phyloP scores from a whole-genome alignment of 2,113 vertebrate species.

The Danionella cerebrum region DNA sequence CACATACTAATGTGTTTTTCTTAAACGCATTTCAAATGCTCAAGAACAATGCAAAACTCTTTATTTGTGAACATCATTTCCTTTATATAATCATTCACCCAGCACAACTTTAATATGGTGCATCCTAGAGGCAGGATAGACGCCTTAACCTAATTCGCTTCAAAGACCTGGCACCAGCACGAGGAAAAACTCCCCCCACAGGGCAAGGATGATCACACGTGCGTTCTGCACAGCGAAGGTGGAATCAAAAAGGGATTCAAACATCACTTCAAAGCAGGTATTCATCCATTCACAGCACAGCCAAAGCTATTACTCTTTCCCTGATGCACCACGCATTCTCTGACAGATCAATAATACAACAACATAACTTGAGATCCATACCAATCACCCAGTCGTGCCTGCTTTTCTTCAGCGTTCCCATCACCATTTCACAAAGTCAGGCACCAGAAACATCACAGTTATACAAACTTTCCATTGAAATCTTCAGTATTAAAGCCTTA shows the following conservation, averaged over 20 bases:
- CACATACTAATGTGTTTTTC: too few relatives aligned
- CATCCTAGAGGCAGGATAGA: background rate
- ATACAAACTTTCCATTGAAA: too few relatives aligned
- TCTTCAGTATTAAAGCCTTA: too few relatives aligned
- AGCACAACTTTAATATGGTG: background rate
- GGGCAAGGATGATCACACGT: slow-evolving; percentile 7
- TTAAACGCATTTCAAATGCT: too few relatives aligned
- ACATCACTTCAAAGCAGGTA: slow-evolving; percentile 16
- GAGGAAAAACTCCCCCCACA: slow-evolving; percentile 8
- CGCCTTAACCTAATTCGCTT: background rate
- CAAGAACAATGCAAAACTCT: too few relatives aligned
- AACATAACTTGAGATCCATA: background rate
- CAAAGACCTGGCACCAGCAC: background rate
- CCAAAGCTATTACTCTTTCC: slow-evolving; percentile 6
- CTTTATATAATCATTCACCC: too few relatives aligned
- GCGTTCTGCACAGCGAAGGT: background rate
- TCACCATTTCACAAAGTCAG: background rate
- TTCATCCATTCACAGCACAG: slow-evolving; percentile 7
- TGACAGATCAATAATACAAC: slow-evolving; percentile 23
- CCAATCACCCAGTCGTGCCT: background rate
- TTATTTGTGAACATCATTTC: too few relatives aligned
- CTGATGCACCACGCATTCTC: background rate
- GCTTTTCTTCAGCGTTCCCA: background rate
- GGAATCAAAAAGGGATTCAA: slow-evolving; percentile 3
- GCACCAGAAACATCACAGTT: background rate